Conservation (phyloP, 2,797 vertebrate genomes). For the Gymnothorax javanicus region DNA sequence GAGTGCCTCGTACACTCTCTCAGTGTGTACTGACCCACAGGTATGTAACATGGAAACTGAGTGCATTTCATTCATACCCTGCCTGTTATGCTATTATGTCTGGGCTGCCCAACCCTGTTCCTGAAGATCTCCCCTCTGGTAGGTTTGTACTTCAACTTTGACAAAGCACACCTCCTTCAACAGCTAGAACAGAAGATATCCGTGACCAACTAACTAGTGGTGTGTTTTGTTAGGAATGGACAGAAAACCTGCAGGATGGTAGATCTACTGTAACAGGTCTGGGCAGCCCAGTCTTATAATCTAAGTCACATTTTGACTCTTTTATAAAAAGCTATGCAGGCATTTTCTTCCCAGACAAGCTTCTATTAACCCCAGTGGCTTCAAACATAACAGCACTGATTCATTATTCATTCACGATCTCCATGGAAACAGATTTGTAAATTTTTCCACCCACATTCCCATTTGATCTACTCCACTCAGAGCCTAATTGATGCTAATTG, state of each 20-base stretch:
- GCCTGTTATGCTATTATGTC: neutral
- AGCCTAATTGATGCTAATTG: slow-evolving; percentile 32
- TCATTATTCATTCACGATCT: neutral
- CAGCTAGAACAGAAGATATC: too few species aligned
- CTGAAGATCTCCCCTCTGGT: too few species aligned
- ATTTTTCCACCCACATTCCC: neutral
- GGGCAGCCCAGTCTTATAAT: neutral
- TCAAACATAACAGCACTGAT: neutral
- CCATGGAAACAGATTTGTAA: neutral
- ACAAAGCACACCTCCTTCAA: too few species aligned
- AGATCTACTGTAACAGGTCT: too few species aligned
- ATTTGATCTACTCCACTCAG: neutral
- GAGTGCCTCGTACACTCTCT: neutral
- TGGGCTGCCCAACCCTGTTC: too few species aligned
- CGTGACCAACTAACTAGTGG: too few species aligned
- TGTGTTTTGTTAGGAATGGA: too few species aligned
- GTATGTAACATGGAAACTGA: neutral
- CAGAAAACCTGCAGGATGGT: too few species aligned
- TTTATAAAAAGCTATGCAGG: neutral
- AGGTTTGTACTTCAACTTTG: too few species aligned
- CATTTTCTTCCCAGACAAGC: neutral
- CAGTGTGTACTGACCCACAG: neutral
- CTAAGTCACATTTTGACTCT: neutral
- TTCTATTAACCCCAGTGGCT: neutral
- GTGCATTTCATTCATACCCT: neutral